A percentile compares a stretch with the other conserved stretches of the same genome.
These are phyloP conservation scores for Helarctos malayanus DNA, from an alignment of 2,797 vertebrate species.

Conservation along the genomic window DNA sequence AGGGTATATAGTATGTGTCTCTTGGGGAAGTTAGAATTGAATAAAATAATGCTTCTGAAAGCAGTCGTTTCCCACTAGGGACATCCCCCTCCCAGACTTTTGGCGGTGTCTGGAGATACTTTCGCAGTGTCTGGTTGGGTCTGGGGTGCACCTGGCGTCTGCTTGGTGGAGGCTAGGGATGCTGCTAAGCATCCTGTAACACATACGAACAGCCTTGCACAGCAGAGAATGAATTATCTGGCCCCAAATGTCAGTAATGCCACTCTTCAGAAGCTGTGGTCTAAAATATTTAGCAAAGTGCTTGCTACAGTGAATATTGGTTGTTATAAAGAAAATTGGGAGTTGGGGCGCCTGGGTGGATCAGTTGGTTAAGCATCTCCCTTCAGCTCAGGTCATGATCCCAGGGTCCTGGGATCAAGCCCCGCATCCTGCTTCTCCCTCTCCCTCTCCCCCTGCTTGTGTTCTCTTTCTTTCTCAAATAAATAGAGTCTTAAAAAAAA, in stretches of 20 bases:
- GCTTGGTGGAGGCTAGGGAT: neutral
- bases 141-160: neutral
- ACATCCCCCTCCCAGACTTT: fast-evolving
- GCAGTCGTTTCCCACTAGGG: neutral
- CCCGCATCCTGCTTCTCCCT: no score
- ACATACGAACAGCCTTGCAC: fast-evolving
- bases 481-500: neutral
- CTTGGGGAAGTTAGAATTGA: neutral
- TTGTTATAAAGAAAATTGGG: neutral
- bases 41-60: neutral
- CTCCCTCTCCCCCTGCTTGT: no score
- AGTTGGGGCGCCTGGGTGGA: no score
- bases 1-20: neutral
- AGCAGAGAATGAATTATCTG: no score
- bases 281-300: neutral
- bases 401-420: no score
- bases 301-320: neutral
- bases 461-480: no score
- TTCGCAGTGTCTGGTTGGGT: neutral
- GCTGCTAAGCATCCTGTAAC: neutral
- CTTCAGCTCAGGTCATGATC: no score
- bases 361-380: no score
- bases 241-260: neutral
- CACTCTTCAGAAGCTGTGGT: neutral
- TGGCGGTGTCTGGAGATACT: neutral